phyloP scores from a whole-genome alignment of 2,888 invertebrate species.

The Drosophila anceps region DNA sequence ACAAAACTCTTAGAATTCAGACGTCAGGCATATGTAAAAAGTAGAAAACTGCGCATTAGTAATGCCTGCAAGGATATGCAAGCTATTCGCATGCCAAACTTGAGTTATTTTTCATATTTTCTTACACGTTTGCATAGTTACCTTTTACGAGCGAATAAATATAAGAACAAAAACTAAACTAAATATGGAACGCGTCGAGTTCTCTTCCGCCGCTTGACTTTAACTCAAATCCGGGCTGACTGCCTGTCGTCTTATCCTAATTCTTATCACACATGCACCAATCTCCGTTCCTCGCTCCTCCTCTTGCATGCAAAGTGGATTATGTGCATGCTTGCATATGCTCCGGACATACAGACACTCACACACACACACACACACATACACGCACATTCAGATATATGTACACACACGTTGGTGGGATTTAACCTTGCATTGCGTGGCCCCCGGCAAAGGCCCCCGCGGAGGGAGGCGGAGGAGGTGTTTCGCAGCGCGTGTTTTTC shows the following conservation, averaged over 20 bases:
- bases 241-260: conserved; percentile 58
- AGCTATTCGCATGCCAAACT: conserved; percentile 47
- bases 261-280: conserved; percentile 65
- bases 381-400: not conserved
- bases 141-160: conserved; percentile 1
- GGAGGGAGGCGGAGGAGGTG: not conserved
- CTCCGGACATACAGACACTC: conserved; percentile 14
- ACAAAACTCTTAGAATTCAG: not conserved
- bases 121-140: conserved; percentile 38
- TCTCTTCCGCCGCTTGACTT: conserved; percentile 48
- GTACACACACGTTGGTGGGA: conserved; percentile 3
- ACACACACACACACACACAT: not conserved
- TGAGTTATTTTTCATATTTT: conserved; percentile 16
- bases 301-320: conserved; percentile 76
- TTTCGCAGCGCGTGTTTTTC: conserved; percentile 24
- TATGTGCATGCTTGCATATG: conserved; percentile 64
- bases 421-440: conserved; percentile 47
- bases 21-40: not conserved
- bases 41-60: conserved; percentile 2
- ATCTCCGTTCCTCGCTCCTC: conserved; percentile 45
- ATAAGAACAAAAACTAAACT: not conserved
- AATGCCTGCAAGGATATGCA: conserved; percentile 41
- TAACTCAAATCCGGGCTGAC: conserved; percentile 47
- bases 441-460: conserved; percentile 6
- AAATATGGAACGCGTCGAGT: conserved; percentile 34